Conservation (phyloP, 2,113 vertebrate genomes). For the Daubentonia madagascariensis region DNA sequence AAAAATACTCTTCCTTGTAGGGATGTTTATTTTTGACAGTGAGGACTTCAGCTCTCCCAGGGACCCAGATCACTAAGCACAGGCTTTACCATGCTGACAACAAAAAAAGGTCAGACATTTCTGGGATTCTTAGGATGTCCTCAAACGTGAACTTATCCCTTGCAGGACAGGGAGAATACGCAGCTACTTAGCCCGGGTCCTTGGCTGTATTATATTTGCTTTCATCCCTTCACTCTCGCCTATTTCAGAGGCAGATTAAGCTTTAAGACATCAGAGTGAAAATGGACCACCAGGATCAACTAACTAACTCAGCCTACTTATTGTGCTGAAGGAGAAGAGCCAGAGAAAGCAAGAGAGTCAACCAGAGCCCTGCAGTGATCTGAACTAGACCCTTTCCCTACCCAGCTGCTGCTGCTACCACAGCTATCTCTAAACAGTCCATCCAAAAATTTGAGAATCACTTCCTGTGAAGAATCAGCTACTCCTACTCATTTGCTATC, state of each 20-base stretch:
- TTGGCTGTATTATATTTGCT: background rate
- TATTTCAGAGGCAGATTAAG: background rate
- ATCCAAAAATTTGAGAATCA: background rate
- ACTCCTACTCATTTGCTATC: background rate
- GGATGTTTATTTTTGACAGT: background rate
- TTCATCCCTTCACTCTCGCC: background rate
- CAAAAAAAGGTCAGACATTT: background rate
- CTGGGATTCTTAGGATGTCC: background rate
- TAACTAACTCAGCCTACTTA: background rate
- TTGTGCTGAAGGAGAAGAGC: background rate
- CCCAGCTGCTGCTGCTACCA: background rate
- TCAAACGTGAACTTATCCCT: background rate
- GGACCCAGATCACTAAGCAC: background rate
- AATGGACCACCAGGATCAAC: background rate
- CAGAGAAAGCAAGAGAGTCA: background rate
- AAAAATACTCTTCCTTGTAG: background rate
- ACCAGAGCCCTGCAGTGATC: accelerated
- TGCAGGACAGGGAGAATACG: background rate
- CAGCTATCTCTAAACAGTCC: background rate
- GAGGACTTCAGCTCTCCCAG: background rate
- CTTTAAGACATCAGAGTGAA: background rate
- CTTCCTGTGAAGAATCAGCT: background rate
- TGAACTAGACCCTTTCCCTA: background rate
- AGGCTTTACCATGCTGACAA: background rate
- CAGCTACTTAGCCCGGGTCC: accelerated